Evolutionary conservation across 2,888 invertebrate species (phyloP), one percentile per base, ranked within the genome.

Genomic region (Chloroclysta siterata): DNA sequence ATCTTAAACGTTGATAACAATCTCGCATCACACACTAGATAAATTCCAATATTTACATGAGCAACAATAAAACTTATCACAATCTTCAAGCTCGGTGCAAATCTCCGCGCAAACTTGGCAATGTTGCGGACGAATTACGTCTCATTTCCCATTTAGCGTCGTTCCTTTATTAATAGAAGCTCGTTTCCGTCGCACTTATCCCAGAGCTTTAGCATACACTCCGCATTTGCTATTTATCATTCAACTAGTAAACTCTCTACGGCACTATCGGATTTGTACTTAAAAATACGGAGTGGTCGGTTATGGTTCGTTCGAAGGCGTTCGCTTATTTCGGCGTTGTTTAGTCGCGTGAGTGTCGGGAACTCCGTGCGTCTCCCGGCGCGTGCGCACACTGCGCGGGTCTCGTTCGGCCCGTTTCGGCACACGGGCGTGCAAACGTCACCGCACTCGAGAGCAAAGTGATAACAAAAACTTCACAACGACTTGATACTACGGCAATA

Each of bases 31-130:
- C 77, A 76, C 83, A 84, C 83, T 82, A 77, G 78, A 77, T 78
- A 78, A 80, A 81, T 75, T 76, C 72, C 72, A 73, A 75, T 85
- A 80, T 87, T 88, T 86, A 82, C 84, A 73, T 70, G 76, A 75
- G 78, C 76, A 74, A 83, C 81, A 80, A 82, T 83, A 80, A 82
- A 86, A 80, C 80, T 81, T 87, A 88, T 88, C 86, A 84, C 82
- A 77, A 79, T 75, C 77, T 76, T 79, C 74, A 76, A 74, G 74
- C 72, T 71, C 74, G 65, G 70, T 71, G 81, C 78, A 80, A 89
- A 89, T 88, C 86, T 81, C 81, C 83, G 74, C 78, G 85, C 87
- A 89, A 89, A 91, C 88, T 88, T 89, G 88, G 85, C 88, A 86
- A 85, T 86, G 78, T 80, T 79, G 79, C 78, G 69, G 76, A 75